Evolutionary conservation across 2,888 invertebrate genomes (phyloP).

Genomic region (Drosophila nr. perissopoda): DNA sequence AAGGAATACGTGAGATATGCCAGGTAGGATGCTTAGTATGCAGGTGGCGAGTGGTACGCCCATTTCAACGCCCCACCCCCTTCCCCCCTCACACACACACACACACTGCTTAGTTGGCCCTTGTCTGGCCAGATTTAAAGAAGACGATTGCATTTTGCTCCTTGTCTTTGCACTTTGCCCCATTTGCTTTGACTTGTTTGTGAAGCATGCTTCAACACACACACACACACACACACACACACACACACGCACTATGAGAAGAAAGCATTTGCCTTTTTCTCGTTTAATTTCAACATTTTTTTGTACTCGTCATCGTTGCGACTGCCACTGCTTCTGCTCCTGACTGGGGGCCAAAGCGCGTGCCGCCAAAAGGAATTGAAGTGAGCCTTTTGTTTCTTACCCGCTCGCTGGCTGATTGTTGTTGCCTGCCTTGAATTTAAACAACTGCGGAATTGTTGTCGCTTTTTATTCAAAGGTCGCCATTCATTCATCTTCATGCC

Average conservation of each 20-base stretch:
- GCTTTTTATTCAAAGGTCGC: slow-evolving; percentile 43
- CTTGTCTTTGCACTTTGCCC: slow-evolving; percentile 34
- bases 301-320: slow-evolving; percentile 38
- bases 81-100: neutral
- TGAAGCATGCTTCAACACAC: slow-evolving; percentile 69
- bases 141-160: slow-evolving; percentile 55
- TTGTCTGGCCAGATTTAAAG: slow-evolving; percentile 47
- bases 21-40: slow-evolving; percentile 69
- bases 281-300: slow-evolving; percentile 77
- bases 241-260: slow-evolving; percentile 10
- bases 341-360: slow-evolving; percentile 7
- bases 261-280: slow-evolving; percentile 65
- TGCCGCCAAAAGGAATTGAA: slow-evolving; percentile 38
- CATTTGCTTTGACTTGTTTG: slow-evolving; percentile 42
- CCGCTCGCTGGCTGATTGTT: slow-evolving; percentile 44
- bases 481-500: slow-evolving; percentile 50
- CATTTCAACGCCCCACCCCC: slow-evolving; percentile 9
- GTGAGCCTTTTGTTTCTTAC: slow-evolving; percentile 45
- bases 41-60: slow-evolving; percentile 53
- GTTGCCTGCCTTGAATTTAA: slow-evolving; percentile 76
- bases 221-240: slow-evolving; percentile 28
- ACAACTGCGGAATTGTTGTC: slow-evolving; percentile 71
- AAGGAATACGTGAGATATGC: slow-evolving; percentile 48
- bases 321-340: slow-evolving; percentile 7
- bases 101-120: slow-evolving; percentile 1